Conservation (phyloP, 2,888 invertebrate species). For the Zygaena filipendulae region DNA sequence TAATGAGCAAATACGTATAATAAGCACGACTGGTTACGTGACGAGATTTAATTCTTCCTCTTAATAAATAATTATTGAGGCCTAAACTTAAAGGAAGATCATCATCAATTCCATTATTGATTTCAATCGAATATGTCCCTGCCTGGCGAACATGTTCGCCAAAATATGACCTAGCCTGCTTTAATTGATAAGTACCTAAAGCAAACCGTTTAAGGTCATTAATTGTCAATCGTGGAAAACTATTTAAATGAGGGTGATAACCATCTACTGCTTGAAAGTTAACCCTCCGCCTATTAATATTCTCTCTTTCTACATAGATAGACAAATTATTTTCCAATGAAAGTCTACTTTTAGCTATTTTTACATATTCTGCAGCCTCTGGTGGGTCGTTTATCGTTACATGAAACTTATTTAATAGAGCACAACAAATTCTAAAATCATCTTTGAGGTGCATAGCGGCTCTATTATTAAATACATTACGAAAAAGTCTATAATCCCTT, state of each 20-base stretch:
- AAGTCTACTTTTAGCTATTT: conserved; percentile 2
- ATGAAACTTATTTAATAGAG: conserved; percentile 1
- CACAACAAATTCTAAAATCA: neutral
- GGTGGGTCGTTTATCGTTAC: neutral
- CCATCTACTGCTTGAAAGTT: conserved; percentile 1
- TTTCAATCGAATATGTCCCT: neutral
- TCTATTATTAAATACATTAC: conserved; percentile 7
- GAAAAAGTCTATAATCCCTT: conserved; percentile 10
- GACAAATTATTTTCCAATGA: conserved; percentile 1
- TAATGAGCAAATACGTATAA: conserved; percentile 5
- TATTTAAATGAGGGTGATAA: conserved; percentile 1
- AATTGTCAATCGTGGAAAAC: neutral
- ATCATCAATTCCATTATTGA: conserved; percentile 1
- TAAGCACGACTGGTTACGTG: conserved; percentile 3
- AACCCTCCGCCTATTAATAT: neutral
- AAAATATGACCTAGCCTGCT: conserved; percentile 6
- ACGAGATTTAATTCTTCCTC: conserved; percentile 4
- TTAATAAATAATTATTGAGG: conserved; percentile 1
- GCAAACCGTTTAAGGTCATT: neutral
- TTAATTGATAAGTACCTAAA: conserved; percentile 4
- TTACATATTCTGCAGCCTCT: conserved; percentile 1
- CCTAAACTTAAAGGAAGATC: conserved; percentile 1
- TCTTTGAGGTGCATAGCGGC: conserved; percentile 2
- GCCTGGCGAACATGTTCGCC: conserved; percentile 2
- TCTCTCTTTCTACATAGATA: neutral